Percentiles rank a stretch among this genome's conserved stretches.
These are phyloP conservation scores for Hirundichthys speculiger DNA, from an alignment of 2,113 vertebrate species.

Conservation along the genomic window DNA sequence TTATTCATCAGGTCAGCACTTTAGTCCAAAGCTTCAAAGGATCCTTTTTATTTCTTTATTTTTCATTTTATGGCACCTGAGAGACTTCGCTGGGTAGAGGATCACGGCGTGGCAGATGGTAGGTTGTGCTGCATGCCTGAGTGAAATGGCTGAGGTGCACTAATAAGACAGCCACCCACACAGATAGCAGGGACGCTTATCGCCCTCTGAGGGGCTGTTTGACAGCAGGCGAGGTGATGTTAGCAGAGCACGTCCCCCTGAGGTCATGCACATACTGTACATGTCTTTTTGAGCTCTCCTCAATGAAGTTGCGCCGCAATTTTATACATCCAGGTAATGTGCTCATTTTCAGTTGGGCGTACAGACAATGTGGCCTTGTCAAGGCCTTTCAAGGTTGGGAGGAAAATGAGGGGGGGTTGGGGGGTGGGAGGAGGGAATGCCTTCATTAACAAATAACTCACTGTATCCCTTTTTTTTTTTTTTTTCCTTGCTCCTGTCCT, in stretches of 20 bases:
- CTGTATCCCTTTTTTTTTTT: slow-evolving; percentile 49
- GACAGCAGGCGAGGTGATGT: slow-evolving; percentile 82
- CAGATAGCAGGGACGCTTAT: slow-evolving; percentile 92
- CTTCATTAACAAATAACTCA: slow-evolving; percentile 63
- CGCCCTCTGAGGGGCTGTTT: slow-evolving; percentile 89
- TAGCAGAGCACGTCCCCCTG: slow-evolving; percentile 33
- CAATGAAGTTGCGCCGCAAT: slow-evolving; percentile 20
- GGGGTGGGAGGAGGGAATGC: too few relatives aligned
- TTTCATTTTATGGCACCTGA: slow-evolving; percentile 77
- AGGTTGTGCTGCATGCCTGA: slow-evolving; percentile 92
- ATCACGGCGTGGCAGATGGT: slow-evolving; percentile 94
- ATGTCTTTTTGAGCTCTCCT: slow-evolving; percentile 45
- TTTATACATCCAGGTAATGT: background rate
- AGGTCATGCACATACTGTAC: slow-evolving; percentile 59
- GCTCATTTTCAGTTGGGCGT: background rate
- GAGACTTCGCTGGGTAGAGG: slow-evolving; percentile 84
- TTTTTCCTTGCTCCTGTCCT: slow-evolving; percentile 47
- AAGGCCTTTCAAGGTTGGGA: slow-evolving; percentile 62
- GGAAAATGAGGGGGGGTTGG: too few relatives aligned
- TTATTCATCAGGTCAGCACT: slow-evolving; percentile 63
- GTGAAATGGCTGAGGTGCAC: slow-evolving; percentile 89
- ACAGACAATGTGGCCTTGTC: slow-evolving; percentile 27
- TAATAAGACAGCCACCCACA: slow-evolving; percentile 91
- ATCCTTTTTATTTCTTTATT: slow-evolving; percentile 32
- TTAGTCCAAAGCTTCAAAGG: slow-evolving; percentile 53